Evolutionary conservation across 2,888 invertebrate species (phyloP).

Genomic region (Therioaphis trifolii): DNA sequence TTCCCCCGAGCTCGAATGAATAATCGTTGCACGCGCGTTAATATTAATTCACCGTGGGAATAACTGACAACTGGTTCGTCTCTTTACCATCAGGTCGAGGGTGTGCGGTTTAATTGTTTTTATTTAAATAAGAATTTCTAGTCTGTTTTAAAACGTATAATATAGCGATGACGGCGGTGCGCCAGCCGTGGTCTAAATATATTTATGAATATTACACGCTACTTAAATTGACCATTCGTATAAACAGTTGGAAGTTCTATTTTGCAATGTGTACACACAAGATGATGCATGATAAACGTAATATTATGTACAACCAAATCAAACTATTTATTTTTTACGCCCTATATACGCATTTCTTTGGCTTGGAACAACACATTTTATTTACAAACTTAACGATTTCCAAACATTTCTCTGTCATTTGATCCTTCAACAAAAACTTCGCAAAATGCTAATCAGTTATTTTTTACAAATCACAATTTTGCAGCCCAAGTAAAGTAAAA

Average conservation of each 20-base stretch:
- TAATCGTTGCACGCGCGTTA: background rate
- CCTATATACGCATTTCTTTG: background rate
- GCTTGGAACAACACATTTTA: background rate
- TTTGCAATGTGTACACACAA: too few relatives aligned
- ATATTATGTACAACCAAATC: background rate
- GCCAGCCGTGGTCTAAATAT: background rate
- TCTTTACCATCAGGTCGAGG: background rate
- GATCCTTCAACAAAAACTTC: background rate
- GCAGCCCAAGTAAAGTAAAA: background rate
- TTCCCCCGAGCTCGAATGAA: background rate
- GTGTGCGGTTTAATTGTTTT: background rate
- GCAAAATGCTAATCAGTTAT: constrained; percentile 35
- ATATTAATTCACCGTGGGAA: constrained; percentile 39
- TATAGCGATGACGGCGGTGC: background rate
- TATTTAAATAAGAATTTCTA: background rate
- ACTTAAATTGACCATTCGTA: background rate
- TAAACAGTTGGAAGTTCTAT: too few relatives aligned
- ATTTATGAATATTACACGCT: background rate
- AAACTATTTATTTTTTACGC: background rate
- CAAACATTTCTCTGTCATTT: background rate
- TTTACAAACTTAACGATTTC: background rate
- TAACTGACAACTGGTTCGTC: constrained; percentile 20
- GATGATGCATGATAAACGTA: background rate
- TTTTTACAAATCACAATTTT: constrained; percentile 19
- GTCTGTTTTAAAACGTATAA: background rate